Evolutionary conservation across 2,888 invertebrate genomes (phyloP).

Genomic region (Drosophila gaucha): DNA sequence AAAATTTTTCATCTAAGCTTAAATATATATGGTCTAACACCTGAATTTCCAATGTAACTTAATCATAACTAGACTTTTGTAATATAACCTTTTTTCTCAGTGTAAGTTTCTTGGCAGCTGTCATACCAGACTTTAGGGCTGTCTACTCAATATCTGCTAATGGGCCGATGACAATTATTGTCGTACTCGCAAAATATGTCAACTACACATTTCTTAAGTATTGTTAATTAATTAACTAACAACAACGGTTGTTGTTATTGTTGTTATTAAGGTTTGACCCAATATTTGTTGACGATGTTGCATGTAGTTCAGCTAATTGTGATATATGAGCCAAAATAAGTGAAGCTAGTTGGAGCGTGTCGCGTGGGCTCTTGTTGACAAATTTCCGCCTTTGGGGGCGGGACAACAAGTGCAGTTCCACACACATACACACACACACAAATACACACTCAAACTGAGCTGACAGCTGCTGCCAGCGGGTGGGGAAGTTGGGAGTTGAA

Average conservation of each 20-base stretch:
- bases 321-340: constrained; percentile 38
- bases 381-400: constrained; percentile 13
- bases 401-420: constrained; percentile 35
- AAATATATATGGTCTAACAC: not conserved
- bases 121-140: not conserved
- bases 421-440: not conserved
- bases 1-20: too few species aligned
- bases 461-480: constrained; percentile 4
- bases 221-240: constrained; percentile 43
- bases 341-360: constrained; percentile 10
- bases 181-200: constrained; percentile 20
- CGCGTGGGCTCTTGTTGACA: constrained; percentile 20
- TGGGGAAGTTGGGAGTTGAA: constrained; percentile 11
- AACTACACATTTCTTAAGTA: constrained; percentile 26
- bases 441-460: not conserved
- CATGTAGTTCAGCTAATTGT: constrained; percentile 23
- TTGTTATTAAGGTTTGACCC: constrained; percentile 11
- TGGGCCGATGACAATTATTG: constrained; percentile 8
- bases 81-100: not conserved
- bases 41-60: not conserved
- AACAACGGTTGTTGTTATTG: not conserved
- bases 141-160: constrained; percentile 6
- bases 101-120: constrained; percentile 1
- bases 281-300: constrained; percentile 19
- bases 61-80: not conserved